These are phyloP conservation scores for Actinemys pallida DNA, from an alignment of 2,113 vertebrate species.

Conservation along the genomic window DNA sequence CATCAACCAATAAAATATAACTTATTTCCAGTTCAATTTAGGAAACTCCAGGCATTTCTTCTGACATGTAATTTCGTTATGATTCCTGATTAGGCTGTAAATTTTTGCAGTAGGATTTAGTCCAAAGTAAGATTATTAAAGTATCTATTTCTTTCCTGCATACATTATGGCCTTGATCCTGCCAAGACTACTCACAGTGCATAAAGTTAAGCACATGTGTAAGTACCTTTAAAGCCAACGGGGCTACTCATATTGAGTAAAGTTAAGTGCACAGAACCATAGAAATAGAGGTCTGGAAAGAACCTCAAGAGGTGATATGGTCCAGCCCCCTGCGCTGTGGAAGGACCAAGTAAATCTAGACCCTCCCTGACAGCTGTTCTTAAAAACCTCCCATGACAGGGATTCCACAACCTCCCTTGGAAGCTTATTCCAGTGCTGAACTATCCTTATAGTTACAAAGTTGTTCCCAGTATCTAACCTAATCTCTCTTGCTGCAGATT, in stretches of 20 bases:
- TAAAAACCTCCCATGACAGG: not conserved
- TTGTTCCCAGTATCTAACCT: not conserved
- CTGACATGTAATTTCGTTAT: accelerated
- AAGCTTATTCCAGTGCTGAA: not conserved
- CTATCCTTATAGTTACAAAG: not conserved
- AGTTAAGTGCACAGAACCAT: not conserved
- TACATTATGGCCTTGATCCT: not conserved
- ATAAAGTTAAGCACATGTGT: not conserved
- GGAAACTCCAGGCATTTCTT: not conserved
- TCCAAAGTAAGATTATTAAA: not conserved
- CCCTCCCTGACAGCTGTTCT: not conserved
- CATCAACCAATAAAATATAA: not conserved
- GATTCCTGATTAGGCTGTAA: not conserved
- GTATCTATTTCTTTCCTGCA: not conserved
- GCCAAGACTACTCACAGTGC: not conserved
- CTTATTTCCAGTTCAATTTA: not conserved
- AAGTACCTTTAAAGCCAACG: not conserved
- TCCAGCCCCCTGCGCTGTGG: not conserved
- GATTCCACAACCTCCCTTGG: not conserved
- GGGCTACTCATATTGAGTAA: not conserved
- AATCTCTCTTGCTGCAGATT: not conserved
- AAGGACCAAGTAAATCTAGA: not conserved
- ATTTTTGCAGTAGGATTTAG: not conserved
- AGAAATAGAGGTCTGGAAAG: not conserved
- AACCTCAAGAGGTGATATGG: not conserved